Percentiles rank a stretch among this genome's conserved stretches.
Evolutionary conservation across 2,113 vertebrate genomes (phyloP).

Genomic region (Laterallus jamaicensis): DNA sequence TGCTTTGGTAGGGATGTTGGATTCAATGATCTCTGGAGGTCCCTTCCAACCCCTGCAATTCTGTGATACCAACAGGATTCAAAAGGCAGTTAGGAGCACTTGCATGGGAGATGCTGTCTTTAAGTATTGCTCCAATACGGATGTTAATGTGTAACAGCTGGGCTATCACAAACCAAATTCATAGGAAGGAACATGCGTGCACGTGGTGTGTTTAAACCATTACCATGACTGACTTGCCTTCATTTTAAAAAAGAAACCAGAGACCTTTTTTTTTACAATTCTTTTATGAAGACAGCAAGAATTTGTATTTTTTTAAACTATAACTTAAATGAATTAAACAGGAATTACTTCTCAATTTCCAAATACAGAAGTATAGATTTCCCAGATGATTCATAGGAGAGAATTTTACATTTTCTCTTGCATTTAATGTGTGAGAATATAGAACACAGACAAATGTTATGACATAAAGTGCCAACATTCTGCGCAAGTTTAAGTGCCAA

Average conservation of each 20-base stretch:
- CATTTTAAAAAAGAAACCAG: background rate
- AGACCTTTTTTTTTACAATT: background rate
- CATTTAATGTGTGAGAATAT: background rate
- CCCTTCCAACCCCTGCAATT: no score
- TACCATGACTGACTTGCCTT: background rate
- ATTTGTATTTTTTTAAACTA: background rate
- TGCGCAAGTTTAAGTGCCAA: conserved; percentile 39
- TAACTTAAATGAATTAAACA: conserved; percentile 23
- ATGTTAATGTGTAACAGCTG: background rate
- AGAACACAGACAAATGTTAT: conserved; percentile 6
- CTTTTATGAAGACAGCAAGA: background rate
- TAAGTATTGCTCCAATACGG: background rate
- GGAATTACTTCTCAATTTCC: background rate
- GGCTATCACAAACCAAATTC: background rate
- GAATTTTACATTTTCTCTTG: background rate
- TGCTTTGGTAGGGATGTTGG: no score
- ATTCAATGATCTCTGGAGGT: no score
- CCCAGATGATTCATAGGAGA: conserved; percentile 13
- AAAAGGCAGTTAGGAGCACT: background rate
- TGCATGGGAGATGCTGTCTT: background rate
- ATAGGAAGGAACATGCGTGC: background rate
- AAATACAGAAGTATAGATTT: conserved; percentile 28
- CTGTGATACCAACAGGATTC: background rate
- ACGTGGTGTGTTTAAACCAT: background rate
- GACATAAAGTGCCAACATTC: conserved; percentile 44